phyloP scores from a whole-genome alignment of 2,113 vertebrate species.

The Pterocles gutturalis region DNA sequence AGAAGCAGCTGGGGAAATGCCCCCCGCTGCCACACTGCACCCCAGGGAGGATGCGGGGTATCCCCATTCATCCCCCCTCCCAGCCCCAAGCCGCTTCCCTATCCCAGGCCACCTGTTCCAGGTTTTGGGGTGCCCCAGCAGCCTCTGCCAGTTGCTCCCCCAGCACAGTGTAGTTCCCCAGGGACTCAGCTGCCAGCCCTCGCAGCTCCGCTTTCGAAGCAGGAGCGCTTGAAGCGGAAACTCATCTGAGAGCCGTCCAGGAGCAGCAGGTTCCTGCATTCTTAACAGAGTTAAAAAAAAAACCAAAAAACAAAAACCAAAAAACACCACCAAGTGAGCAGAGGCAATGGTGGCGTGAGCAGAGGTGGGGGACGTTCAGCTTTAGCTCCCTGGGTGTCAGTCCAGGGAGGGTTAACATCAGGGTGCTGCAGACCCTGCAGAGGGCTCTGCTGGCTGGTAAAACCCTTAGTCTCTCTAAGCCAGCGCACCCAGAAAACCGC shows the following conservation, averaged over 20 bases:
- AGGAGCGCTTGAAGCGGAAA: rapidly evolving
- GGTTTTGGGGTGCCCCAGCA: background rate
- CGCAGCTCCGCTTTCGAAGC: background rate
- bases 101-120: rapidly evolving
- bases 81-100: rapidly evolving
- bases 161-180: rapidly evolving
- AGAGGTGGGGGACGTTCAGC: background rate
- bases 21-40: rapidly evolving
- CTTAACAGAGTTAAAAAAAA: background rate
- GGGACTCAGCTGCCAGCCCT: background rate
- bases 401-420: rapidly evolving
- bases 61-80: background rate
- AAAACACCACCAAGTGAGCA: background rate
- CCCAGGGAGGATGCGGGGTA: rapidly evolving
- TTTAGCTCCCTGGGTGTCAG: background rate
- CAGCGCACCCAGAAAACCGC: background rate
- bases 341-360: background rate
- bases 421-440: background rate
- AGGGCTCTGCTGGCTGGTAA: background rate
- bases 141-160: rapidly evolving
- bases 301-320: background rate
- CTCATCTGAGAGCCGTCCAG: background rate
- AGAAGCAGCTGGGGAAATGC: background rate
- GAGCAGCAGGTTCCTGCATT: constrained; percentile 3
- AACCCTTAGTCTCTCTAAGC: background rate